Evolutionary conservation across 2,888 invertebrate genomes (phyloP).

Genomic region (Choreutis nemorana): DNA sequence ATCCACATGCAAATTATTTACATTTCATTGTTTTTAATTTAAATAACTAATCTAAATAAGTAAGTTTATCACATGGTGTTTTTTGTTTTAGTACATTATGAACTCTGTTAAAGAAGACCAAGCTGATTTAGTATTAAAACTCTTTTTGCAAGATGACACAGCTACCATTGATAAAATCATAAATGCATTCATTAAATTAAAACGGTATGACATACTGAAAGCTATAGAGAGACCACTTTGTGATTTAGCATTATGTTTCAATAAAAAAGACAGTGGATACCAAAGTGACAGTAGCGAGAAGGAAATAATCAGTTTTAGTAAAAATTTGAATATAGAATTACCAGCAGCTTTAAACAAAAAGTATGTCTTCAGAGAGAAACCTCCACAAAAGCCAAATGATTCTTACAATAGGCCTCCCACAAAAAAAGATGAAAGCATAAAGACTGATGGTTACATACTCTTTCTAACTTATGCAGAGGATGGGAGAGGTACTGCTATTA

Average conservation of each 20-base stretch:
- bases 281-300: constrained; percentile 36
- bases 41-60: no score
- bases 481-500: constrained; percentile 49
- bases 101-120: constrained; percentile 61
- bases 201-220: constrained; percentile 61
- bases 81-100: constrained; percentile 52
- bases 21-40: no score
- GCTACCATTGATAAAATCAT: constrained; percentile 64
- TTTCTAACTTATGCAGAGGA: constrained; percentile 65
- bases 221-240: constrained; percentile 45
- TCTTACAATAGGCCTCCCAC: constrained; percentile 19
- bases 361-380: constrained; percentile 24
- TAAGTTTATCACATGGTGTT: no score
- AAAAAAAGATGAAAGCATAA: constrained; percentile 16
- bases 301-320: constrained; percentile 39
- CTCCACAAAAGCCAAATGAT: constrained; percentile 29
- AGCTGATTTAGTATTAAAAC: constrained; percentile 59
- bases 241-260: constrained; percentile 38
- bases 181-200: constrained; percentile 48
- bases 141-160: constrained; percentile 56
- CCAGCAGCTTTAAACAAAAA: constrained; percentile 47
- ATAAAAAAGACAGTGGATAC: constrained; percentile 53
- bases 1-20: no score
- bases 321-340: constrained; percentile 38
- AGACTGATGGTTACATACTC: constrained; percentile 37